A percentile compares a stretch with the other conserved stretches of the same genome.
Evolutionary conservation across 2,797 vertebrate genomes (phyloP).

Genomic region (Liasis olivaceus): DNA sequence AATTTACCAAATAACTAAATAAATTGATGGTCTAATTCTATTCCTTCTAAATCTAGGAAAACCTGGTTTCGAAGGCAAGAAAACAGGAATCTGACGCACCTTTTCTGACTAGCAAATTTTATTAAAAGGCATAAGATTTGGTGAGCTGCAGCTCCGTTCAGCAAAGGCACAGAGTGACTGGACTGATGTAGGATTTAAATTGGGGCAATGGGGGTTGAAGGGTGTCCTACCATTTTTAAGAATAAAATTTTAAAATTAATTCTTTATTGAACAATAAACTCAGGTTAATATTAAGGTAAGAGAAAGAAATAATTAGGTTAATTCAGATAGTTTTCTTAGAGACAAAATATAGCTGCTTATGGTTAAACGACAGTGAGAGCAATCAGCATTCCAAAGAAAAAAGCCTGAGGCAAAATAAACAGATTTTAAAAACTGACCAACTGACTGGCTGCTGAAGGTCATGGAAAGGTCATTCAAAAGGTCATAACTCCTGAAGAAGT

Average conservation of each 20-base stretch:
- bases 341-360: not conserved
- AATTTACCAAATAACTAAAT: not conserved
- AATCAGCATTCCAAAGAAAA: constrained; percentile 9
- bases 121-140: not conserved
- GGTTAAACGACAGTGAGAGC: not conserved
- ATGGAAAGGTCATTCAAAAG: not conserved
- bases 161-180: not conserved
- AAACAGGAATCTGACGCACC: not conserved
- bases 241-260: not conserved
- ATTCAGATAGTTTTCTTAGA: not conserved
- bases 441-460: not conserved
- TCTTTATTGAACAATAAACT: not conserved
- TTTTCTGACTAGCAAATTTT: not conserved
- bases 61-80: not conserved
- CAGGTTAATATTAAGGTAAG: not conserved
- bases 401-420: constrained; percentile 14
- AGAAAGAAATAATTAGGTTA: not conserved
- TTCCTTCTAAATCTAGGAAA: not conserved
- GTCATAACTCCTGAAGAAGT: not conserved
- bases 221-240: not conserved
- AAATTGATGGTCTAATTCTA: not conserved
- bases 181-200: not conserved
- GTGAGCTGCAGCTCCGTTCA: not conserved
- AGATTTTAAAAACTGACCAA: not conserved
- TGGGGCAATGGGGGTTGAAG: not conserved